These are phyloP conservation scores for Pristiophorus japonicus DNA, from an alignment of 2,113 vertebrate species.

Conservation along the genomic window DNA sequence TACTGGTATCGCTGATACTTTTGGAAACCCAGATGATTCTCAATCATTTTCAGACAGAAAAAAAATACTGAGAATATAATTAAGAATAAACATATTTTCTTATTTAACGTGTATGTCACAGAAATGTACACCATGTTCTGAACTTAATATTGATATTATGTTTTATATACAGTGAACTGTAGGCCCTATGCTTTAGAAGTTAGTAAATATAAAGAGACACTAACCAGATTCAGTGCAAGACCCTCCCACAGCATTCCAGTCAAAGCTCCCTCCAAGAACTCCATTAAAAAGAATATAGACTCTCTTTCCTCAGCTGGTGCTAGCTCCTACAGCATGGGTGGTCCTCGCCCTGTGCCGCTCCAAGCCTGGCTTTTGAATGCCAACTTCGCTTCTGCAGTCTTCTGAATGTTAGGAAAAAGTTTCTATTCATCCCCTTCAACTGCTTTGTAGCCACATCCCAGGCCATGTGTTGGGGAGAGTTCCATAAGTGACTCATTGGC, in stretches of 20 bases:
- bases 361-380: background rate
- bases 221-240: too few relatives aligned
- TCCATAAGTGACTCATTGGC: background rate
- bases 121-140: too few relatives aligned
- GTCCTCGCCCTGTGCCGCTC: background rate
- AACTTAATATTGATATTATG: too few relatives aligned
- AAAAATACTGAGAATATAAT: too few relatives aligned
- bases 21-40: too few relatives aligned
- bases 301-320: background rate
- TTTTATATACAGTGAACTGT: too few relatives aligned
- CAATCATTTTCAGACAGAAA: too few relatives aligned
- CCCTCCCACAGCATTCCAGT: background rate
- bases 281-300: background rate
- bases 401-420: background rate
- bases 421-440: background rate
- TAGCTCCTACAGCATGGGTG: background rate
- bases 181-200: too few relatives aligned
- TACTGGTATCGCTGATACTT: too few relatives aligned
- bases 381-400: background rate
- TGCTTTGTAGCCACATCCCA: background rate
- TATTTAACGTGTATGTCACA: too few relatives aligned
- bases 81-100: too few relatives aligned
- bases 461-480: background rate
- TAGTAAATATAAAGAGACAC: too few relatives aligned
- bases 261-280: background rate